Conservation (phyloP, 2,113 vertebrate genomes). For the Vireo altiloquus region DNA sequence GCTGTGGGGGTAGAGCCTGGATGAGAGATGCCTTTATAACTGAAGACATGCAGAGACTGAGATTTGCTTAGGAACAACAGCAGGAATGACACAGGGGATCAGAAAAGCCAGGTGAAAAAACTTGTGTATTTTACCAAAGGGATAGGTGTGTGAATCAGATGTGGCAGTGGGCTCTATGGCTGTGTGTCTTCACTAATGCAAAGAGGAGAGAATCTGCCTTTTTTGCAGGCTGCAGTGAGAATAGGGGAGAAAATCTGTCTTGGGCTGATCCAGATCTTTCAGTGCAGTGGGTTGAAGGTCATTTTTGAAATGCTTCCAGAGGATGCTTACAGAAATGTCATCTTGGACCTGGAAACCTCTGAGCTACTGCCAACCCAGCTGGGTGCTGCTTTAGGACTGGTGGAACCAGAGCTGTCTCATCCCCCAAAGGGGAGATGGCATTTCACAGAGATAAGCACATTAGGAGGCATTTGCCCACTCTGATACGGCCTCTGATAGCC, state of each 20-base stretch:
- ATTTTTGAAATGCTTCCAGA: neutral
- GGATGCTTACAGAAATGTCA: neutral
- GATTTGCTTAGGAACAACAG: neutral
- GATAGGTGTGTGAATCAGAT: neutral
- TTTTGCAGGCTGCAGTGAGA: neutral
- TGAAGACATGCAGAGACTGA: neutral
- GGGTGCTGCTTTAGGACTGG: neutral
- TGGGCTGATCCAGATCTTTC: neutral
- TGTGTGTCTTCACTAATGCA: neutral
- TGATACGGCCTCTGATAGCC: neutral
- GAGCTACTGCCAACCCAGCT: neutral
- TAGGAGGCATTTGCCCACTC: neutral
- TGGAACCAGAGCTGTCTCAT: neutral
- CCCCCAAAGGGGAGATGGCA: neutral
- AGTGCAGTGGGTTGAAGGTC: neutral
- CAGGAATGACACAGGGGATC: neutral
- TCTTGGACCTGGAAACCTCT: neutral
- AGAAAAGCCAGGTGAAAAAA: neutral
- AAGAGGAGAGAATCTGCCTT: neutral
- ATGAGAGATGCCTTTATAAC: neutral
- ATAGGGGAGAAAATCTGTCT: neutral
- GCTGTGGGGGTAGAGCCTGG: neutral
- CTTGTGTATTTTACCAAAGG: neutral
- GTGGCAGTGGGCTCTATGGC: neutral
- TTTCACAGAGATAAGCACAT: neutral